Evolutionary conservation across 2,797 vertebrate genomes (phyloP), one percentile per base, ranked within the genome.

Genomic region (Catharus ustulatus): DNA sequence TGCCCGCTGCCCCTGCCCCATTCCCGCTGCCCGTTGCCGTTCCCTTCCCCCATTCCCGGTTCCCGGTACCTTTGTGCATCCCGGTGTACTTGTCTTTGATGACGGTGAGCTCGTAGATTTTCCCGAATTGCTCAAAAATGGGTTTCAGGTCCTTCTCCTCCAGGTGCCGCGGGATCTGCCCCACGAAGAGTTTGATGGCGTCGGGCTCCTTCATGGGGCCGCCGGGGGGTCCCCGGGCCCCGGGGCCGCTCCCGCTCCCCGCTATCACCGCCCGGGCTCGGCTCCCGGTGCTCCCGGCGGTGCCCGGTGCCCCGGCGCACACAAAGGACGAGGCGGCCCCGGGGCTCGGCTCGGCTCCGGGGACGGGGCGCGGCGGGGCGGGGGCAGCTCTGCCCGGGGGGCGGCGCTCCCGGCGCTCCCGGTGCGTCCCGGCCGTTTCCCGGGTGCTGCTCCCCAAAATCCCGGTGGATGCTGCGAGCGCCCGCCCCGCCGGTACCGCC

Each of bases 141-240:
- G 99, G 99, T 52, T 99, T 99, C 96, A 99, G 98, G 98, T 99
- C 99, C 97, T 99, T 99, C 96, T 99, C 99, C 96, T 99, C 99
- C 98, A 99, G 98, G 98, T 99, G 99, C 98, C 99, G 98, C 97
- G 99, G 99, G 98, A 99, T 99, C 98, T 99, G 99, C 98, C 99
- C 99, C 98, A 99, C 99, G 98, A 99, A 99, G 97, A 99, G 98
- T 98, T 99, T 99, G 98, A 99, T 99, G 98, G 99, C 99, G 78
- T 97, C 96, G 32, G 96, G 95, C 30, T 96, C 96, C 96, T 96
- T 96, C 96, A 96, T 96, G 95, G 95, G 94, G 92, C 84, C 78
- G 76, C 87, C 79, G 69, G 85, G 68, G 80, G 57, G 11, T 85
- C 69, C 27, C 72, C 72, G 84, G 63, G 78, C 83, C 84, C 83